phyloP scores from a whole-genome alignment of 2,113 vertebrate species.

The Nyctibius bracteatus region DNA sequence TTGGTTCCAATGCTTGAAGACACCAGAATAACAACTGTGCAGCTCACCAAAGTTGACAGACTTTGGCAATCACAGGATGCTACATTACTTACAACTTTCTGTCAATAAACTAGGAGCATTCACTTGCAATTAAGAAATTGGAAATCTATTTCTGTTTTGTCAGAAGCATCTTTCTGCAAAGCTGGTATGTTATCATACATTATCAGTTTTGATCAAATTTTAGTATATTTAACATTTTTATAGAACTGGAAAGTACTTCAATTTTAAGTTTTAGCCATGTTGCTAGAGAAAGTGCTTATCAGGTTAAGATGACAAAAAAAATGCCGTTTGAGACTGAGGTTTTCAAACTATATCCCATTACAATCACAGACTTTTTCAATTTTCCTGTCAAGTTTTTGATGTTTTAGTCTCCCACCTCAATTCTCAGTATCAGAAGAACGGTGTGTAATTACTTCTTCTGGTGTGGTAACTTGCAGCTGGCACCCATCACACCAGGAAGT shows the following conservation, averaged over 20 bases:
- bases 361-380: neutral
- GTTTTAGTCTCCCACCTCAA: neutral
- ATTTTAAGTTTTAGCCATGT: slow-evolving; percentile 3
- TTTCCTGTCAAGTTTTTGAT: neutral
- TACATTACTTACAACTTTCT: slow-evolving; percentile 40
- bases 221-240: neutral
- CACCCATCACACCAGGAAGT: neutral
- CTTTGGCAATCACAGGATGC: slow-evolving; percentile 70
- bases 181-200: neutral
- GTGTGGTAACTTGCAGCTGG: neutral
- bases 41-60: slow-evolving; percentile 69
- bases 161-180: slow-evolving; percentile 52
- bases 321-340: slow-evolving; percentile 41
- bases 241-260: slow-evolving; percentile 5
- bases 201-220: slow-evolving; percentile 2
- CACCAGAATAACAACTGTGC: slow-evolving; percentile 65
- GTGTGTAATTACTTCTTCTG: neutral
- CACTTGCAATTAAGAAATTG: slow-evolving; percentile 49
- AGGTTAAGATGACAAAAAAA: slow-evolving; percentile 40
- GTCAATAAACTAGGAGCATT: slow-evolving; percentile 58
- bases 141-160: slow-evolving; percentile 26
- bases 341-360: neutral
- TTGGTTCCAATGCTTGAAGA: slow-evolving; percentile 80
- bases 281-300: slow-evolving; percentile 69
- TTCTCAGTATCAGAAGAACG: neutral